Evolutionary conservation across 2,797 vertebrate species (phyloP).

Genomic region (Notoglanidium macrostoma): DNA sequence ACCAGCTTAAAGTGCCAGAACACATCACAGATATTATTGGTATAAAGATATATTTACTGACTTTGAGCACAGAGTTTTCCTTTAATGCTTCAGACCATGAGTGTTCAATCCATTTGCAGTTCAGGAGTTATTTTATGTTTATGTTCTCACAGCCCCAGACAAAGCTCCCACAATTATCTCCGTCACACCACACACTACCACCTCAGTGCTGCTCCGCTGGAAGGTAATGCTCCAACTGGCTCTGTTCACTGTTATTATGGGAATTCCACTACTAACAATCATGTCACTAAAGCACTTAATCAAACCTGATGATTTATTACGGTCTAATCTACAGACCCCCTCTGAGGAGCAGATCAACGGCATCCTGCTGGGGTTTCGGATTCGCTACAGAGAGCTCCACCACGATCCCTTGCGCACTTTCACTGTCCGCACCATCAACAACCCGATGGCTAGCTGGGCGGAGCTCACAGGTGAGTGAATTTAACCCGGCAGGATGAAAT

Average conservation of each 20-base stretch:
- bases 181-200: conserved; percentile 93
- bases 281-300: neutral
- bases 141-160: conserved; percentile 71
- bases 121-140: conserved; percentile 24
- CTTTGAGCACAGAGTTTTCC: neutral
- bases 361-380: conserved; percentile 90
- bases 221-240: conserved; percentile 76
- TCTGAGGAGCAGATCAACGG: conserved; percentile 93
- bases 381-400: conserved; percentile 88
- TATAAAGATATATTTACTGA: neutral
- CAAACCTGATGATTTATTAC: neutral
- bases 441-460: conserved; percentile 80
- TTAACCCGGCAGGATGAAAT: neutral
- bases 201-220: conserved; percentile 94
- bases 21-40: neutral
- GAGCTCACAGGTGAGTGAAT: conserved; percentile 86
- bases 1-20: neutral
- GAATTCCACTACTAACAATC: neutral
- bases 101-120: neutral
- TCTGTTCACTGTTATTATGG: conserved; percentile 10
- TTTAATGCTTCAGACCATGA: conserved; percentile 21
- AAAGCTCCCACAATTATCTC: conserved; percentile 87
- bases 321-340: conserved; percentile 77
- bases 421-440: conserved; percentile 78
- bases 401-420: conserved; percentile 84